Percentiles rank a stretch among this genome's conserved stretches.
These are phyloP conservation scores for Caenorhabditis auriculariae DNA, from an alignment of 2,888 invertebrate genomes.

Conservation along the genomic window DNA sequence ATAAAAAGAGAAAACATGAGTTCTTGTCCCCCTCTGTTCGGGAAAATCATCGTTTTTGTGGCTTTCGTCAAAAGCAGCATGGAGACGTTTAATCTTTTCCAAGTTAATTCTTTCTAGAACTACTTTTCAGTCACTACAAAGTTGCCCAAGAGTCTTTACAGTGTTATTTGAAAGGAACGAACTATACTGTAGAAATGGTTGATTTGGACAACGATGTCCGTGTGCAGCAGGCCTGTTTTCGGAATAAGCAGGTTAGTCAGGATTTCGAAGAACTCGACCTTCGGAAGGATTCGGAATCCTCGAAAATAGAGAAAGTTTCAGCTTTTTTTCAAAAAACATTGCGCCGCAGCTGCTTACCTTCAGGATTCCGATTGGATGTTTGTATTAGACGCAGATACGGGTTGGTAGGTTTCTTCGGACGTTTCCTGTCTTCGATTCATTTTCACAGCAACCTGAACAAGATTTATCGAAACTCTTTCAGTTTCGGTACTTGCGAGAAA, in stretches of 20 bases:
- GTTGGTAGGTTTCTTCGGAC: no score
- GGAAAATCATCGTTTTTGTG: constrained; percentile 45
- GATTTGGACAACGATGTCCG: constrained; percentile 52
- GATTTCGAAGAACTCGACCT: background rate
- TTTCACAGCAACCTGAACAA: no score
- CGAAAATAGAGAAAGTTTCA: constrained; percentile 15
- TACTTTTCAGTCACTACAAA: constrained; percentile 47
- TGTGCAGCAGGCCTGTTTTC: constrained; percentile 41
- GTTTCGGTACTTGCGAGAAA: no score
- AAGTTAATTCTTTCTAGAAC: background rate
- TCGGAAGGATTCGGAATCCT: background rate
- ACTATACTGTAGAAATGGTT: constrained; percentile 53
- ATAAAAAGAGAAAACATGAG: constrained; percentile 35
- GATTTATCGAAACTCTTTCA: no score
- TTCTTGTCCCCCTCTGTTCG: constrained; percentile 40
- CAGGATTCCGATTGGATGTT: constrained; percentile 61
- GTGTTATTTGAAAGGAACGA: constrained; percentile 54
- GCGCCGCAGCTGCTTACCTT: constrained; percentile 59
- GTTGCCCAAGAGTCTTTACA: constrained; percentile 54
- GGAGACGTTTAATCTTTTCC: constrained; percentile 22
- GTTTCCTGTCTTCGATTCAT: no score
- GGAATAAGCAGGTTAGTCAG: constrained; percentile 44
- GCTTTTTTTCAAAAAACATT: constrained; percentile 62
- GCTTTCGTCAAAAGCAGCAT: constrained; percentile 40
- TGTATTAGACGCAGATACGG: constrained; percentile 61